Evolutionary conservation across 2,113 vertebrate species (phyloP).

Genomic region (Nycticorax nycticorax): DNA sequence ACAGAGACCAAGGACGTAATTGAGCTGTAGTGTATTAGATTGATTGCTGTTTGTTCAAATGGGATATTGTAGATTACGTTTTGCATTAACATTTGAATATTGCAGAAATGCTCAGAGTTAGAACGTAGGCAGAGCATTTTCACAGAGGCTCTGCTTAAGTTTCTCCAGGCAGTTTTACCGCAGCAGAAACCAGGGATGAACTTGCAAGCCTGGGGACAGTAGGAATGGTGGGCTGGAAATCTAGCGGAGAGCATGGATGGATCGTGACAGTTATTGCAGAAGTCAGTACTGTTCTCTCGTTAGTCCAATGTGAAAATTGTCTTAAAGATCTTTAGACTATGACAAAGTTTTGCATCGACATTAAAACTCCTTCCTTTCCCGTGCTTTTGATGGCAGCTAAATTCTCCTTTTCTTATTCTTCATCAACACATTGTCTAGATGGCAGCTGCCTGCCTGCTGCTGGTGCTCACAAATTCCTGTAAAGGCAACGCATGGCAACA

Average conservation of each 20-base stretch:
- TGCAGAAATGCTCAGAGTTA: background rate
- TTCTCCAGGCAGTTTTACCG: background rate
- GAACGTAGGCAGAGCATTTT: background rate
- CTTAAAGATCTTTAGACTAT: background rate
- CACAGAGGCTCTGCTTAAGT: background rate
- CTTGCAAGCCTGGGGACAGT: background rate
- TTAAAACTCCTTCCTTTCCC: background rate
- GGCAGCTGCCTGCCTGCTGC: background rate
- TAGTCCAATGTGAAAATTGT: background rate
- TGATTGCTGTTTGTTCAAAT: conserved; percentile 53
- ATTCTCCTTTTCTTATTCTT: background rate
- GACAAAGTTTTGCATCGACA: background rate
- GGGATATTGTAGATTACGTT: background rate
- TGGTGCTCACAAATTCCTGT: background rate
- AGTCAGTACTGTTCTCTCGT: background rate
- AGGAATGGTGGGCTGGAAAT: background rate
- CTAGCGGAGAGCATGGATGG: background rate
- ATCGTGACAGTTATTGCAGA: background rate
- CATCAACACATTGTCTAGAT: background rate
- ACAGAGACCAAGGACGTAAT: conserved; percentile 2
- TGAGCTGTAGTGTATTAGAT: background rate
- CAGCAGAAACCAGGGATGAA: background rate
- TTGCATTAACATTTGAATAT: background rate
- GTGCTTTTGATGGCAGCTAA: background rate
- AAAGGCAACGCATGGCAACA: background rate